Evolutionary conservation across 1,140 invertebrate species (phyloP).

Genomic region (Cotesia typhae): DNA sequence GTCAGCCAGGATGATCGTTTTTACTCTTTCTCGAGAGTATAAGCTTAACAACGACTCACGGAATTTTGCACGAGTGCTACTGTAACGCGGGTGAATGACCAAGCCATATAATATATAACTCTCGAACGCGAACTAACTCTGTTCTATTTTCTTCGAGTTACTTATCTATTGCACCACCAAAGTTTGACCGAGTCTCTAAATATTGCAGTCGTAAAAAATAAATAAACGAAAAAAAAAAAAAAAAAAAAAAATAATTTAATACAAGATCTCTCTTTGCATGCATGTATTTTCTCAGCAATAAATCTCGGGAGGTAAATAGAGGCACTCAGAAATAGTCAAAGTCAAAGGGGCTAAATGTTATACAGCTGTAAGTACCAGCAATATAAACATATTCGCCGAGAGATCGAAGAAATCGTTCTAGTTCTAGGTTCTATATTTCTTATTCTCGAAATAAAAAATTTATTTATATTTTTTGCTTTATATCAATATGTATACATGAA

Average conservation of each 20-base stretch:
- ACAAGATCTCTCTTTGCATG: background rate
- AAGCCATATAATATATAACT: conserved; percentile 16
- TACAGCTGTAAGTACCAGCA: conserved; percentile 6
- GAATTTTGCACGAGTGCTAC: conserved; percentile 35
- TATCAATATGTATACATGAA: too few species aligned
- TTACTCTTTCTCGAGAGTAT: conserved; percentile 24
- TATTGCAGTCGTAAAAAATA: background rate
- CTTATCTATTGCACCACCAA: background rate
- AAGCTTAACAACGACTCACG: conserved; percentile 23
- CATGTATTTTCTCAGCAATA: background rate
- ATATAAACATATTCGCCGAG: conserved; percentile 11
- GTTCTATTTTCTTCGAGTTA: background rate
- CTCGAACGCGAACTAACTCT: background rate
- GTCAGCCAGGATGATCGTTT: conserved; percentile 9
- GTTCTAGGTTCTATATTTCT: background rate
- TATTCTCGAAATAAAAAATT: conserved; percentile 1
- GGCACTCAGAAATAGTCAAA: background rate
- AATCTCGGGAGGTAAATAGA: conserved; percentile 10
- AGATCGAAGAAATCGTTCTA: conserved; percentile 22
- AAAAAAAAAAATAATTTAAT: background rate
- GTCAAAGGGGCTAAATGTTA: background rate
- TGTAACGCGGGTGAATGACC: conserved; percentile 35
- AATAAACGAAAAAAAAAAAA: background rate
- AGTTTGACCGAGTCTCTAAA: background rate
- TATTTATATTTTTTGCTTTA: too few species aligned